phyloP scores from a whole-genome alignment of 2,113 vertebrate species.

The Oxyruncus cristatus region DNA sequence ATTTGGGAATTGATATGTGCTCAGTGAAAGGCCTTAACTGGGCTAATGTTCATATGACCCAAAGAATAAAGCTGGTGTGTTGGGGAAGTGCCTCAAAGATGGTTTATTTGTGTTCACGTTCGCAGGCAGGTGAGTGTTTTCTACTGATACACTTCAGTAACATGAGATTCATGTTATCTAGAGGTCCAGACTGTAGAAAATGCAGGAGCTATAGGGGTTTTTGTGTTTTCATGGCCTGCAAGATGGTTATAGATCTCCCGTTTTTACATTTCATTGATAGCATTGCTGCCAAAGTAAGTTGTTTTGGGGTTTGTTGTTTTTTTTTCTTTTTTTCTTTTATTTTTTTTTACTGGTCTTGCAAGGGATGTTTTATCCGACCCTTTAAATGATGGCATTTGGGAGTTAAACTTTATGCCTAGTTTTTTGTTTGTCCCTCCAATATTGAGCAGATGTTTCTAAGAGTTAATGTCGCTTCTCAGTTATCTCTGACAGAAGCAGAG shows the following conservation, averaged over 20 bases:
- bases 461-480: constrained; percentile 64
- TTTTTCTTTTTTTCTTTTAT: not conserved
- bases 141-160: not conserved
- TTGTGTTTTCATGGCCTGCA: not conserved
- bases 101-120: not conserved
- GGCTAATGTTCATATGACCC: not conserved
- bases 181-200: not conserved
- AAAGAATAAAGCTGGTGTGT: not conserved
- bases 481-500: constrained; percentile 68
- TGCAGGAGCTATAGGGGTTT: not conserved
- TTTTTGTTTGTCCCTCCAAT: not conserved
- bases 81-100: not conserved
- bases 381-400: not conserved
- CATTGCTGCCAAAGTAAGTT: not conserved
- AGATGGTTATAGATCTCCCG: not conserved
- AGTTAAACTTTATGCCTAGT: not conserved
- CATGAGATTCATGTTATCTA: not conserved
- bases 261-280: not conserved
- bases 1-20: not conserved
- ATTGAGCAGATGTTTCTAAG: constrained; percentile 64
- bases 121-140: not conserved
- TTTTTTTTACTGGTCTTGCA: not conserved
- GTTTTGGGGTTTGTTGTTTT: not conserved
- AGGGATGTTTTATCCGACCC: not conserved
- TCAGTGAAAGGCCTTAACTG: not conserved